A percentile compares a stretch with the other conserved stretches of the same genome.
phyloP scores from a whole-genome alignment of 35 echinoderm and acorn worm genomes.

The Amphiura filiformis region DNA sequence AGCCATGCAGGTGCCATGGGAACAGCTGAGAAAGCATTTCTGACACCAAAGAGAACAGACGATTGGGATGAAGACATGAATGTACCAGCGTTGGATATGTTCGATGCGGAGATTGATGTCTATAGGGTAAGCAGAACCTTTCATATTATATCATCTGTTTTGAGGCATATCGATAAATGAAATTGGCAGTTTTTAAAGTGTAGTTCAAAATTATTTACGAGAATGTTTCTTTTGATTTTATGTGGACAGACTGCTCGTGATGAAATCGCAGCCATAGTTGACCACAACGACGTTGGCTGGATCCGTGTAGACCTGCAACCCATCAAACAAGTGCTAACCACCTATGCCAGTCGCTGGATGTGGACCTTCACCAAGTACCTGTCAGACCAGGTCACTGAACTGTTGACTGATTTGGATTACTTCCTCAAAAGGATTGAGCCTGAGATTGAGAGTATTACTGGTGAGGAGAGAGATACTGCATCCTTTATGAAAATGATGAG shows the following conservation, averaged over 20 bases:
- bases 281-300: slow-evolving; percentile 91
- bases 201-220: no score
- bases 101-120: slow-evolving; percentile 96
- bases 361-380: slow-evolving; percentile 99
- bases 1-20: slow-evolving; percentile 88
- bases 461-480: slow-evolving; percentile 96
- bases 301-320: slow-evolving; percentile 88
- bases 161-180: neutral
- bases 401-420: slow-evolving; percentile 75
- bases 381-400: slow-evolving; percentile 91
- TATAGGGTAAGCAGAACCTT: slow-evolving; percentile 86
- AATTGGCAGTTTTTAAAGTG: neutral
- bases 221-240: no score
- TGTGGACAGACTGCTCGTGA: slow-evolving; percentile 94
- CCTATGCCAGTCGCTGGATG: slow-evolving; percentile 98
- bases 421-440: slow-evolving; percentile 94
- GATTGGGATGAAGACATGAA: slow-evolving; percentile 49
- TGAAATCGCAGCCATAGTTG: slow-evolving; percentile 77
- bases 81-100: slow-evolving; percentile 93
- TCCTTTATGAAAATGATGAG: slow-evolving; percentile 99
- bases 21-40: slow-evolving; percentile 91
- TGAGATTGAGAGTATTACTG: slow-evolving; percentile 95
- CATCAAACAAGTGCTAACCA: slow-evolving; percentile 97
- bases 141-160: neutral
- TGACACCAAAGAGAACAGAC: slow-evolving; percentile 63